A percentile compares a stretch with the other conserved stretches of the same genome.
Evolutionary conservation across 2,888 invertebrate genomes (phyloP).

Genomic region (Diabrotica balteata): DNA sequence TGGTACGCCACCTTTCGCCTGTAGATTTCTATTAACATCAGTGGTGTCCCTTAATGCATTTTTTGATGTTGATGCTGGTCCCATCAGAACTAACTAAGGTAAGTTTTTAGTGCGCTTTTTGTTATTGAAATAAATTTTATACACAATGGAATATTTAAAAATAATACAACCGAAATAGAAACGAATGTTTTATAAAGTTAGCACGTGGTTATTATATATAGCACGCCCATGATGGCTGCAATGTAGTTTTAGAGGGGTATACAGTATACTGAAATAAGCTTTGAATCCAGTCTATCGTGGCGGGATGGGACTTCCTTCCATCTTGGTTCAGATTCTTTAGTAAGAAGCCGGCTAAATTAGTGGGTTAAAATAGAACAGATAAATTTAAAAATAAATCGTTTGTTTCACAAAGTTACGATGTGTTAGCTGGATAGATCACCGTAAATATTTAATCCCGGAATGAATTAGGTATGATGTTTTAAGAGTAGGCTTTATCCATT

Average conservation of each 20-base stretch:
- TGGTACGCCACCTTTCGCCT: conserved; percentile 25
- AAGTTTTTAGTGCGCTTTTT: conserved; percentile 17
- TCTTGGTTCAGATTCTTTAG: conserved; percentile 76
- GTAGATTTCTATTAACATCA: conserved; percentile 36
- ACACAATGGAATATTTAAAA: no score
- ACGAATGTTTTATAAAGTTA: conserved; percentile 6
- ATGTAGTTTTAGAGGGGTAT: conserved; percentile 66
- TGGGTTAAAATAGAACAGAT: conserved; percentile 60
- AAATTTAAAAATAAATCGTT: conserved; percentile 44
- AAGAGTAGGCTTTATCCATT: conserved; percentile 58
- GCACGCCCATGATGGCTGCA: conserved; percentile 63
- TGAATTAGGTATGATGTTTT: conserved; percentile 74
- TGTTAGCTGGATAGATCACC: conserved; percentile 55
- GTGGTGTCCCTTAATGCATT: conserved; percentile 35
- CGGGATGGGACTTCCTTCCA: conserved; percentile 76
- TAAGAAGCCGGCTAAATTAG: conserved; percentile 74
- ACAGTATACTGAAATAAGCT: conserved; percentile 61
- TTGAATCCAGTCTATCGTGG: conserved; percentile 64
- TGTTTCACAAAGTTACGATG: conserved; percentile 49
- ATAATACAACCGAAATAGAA: no score
- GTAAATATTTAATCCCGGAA: conserved; percentile 72
- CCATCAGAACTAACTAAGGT: conserved; percentile 27
- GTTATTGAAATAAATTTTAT: neutral
- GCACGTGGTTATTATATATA: conserved; percentile 34
- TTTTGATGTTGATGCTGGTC: conserved; percentile 12